Evolutionary conservation across 2,888 invertebrate genomes (phyloP).

Genomic region (Eudiplozoon nipponicum): DNA sequence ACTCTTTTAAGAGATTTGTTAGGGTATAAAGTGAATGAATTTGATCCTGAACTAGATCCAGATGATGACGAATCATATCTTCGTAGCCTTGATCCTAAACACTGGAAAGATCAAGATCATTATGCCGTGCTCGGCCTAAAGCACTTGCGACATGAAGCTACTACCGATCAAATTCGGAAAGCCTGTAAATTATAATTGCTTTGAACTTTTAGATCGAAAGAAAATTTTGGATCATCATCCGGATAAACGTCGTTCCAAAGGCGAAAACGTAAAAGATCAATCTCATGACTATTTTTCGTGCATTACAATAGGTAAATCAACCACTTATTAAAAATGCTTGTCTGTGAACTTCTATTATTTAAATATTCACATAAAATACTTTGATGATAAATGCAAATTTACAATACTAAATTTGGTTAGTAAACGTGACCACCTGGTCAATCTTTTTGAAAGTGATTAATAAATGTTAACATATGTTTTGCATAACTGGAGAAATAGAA

Average conservation of each 20-base stretch:
- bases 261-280: conserved; percentile 45
- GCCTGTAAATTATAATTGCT: conserved; percentile 42
- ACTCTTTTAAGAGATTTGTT: neutral
- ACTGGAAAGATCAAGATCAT: conserved; percentile 90
- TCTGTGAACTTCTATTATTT: too few relatives aligned
- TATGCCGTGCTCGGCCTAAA: conserved; percentile 69
- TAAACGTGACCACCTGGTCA: too few relatives aligned
- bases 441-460: too few relatives aligned
- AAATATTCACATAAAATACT: too few relatives aligned
- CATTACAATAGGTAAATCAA: conserved; percentile 82
- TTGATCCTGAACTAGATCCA: neutral
- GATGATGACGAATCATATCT: neutral
- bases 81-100: conserved; percentile 52
- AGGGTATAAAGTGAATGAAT: neutral
- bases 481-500: too few relatives aligned
- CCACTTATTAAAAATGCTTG: too few relatives aligned
- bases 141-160: conserved; percentile 46
- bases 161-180: conserved; percentile 61
- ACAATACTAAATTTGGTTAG: too few relatives aligned
- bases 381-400: too few relatives aligned
- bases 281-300: conserved; percentile 68
- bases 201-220: conserved; percentile 33
- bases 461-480: too few relatives aligned
- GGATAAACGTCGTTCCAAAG: conserved; percentile 61
- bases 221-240: conserved; percentile 79